Percentiles rank a stretch among this genome's conserved stretches.
Evolutionary conservation across 2,888 invertebrate species (phyloP).

Genomic region (Drosophila greeni): DNA sequence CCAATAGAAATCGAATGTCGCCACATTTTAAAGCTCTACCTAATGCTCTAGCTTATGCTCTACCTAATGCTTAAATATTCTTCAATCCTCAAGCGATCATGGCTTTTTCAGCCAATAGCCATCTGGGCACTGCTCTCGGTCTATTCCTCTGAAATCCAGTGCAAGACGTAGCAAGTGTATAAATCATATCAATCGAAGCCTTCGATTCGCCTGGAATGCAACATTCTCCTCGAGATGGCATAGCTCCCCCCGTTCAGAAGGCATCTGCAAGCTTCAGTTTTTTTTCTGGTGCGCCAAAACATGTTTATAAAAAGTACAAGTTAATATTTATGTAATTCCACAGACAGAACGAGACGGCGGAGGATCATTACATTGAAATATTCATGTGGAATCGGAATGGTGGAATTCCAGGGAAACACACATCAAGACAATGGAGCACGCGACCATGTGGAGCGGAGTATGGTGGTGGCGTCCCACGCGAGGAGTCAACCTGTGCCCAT

Average conservation of each 20-base stretch:
- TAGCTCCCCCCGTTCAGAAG: neutral
- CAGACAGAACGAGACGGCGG: slow-evolving; percentile 42
- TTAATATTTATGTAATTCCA: slow-evolving; percentile 72
- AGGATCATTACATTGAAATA: slow-evolving; percentile 73
- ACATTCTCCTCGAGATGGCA: slow-evolving; percentile 18
- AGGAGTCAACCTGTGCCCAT: slow-evolving; percentile 57
- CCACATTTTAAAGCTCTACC: neutral
- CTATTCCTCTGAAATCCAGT: slow-evolving; percentile 10
- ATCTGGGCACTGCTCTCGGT: slow-evolving; percentile 7
- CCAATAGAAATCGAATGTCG: neutral
- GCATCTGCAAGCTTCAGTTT: slow-evolving; percentile 23
- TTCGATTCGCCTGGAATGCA: slow-evolving; percentile 27
- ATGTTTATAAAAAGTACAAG: slow-evolving; percentile 73
- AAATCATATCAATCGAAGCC: slow-evolving; percentile 37
- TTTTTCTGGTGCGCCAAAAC: slow-evolving; percentile 43
- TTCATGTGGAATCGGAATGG: slow-evolving; percentile 55
- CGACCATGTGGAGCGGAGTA: slow-evolving; percentile 60
- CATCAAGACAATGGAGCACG: slow-evolving; percentile 43
- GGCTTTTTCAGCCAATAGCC: slow-evolving; percentile 8
- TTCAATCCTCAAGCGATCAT: slow-evolving; percentile 11
- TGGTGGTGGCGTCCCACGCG: slow-evolving; percentile 39
- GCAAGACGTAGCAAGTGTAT: slow-evolving; percentile 29
- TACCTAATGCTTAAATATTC: neutral
- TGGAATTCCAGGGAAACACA: slow-evolving; percentile 59
- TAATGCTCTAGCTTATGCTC: neutral